Evolutionary conservation across 2,888 invertebrate species (phyloP).

Genomic region (Mimumesa dahlbomi): DNA sequence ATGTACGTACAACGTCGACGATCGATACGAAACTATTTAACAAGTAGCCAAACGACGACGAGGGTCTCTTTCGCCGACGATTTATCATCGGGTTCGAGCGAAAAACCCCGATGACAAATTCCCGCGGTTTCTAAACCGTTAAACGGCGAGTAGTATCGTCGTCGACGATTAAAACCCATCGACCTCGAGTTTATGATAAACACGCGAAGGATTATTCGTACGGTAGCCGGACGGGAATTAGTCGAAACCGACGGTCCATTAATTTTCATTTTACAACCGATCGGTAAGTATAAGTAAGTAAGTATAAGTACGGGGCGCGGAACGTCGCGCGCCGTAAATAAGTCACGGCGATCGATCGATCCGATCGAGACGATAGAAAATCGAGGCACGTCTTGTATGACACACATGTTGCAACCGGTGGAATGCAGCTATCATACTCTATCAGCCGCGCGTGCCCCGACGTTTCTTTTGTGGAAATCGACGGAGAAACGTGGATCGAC

Average conservation of each 20-base stretch:
- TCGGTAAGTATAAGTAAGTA: too few relatives aligned
- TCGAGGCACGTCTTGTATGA: conserved; percentile 79
- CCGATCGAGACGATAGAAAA: conserved; percentile 70
- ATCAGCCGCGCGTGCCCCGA: conserved; percentile 55
- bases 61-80: conserved; percentile 50
- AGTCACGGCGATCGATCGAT: conserved; percentile 61
- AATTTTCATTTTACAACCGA: conserved; percentile 43
- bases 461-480: conserved; percentile 63
- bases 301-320: too few relatives aligned
- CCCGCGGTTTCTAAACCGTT: conserved; percentile 4
- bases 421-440: conserved; percentile 73
- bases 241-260: conserved; percentile 24
- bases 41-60: conserved; percentile 16
- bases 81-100: conserved; percentile 48
- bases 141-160: conserved; percentile 33
- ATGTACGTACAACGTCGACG: too few relatives aligned
- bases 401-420: conserved; percentile 78
- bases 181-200: not conserved
- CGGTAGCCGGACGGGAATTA: conserved; percentile 8
- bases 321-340: conserved; percentile 65
- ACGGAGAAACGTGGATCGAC: conserved; percentile 35
- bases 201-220: too few relatives aligned
- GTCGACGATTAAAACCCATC: conserved; percentile 14
- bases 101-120: conserved; percentile 42
- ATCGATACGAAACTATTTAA: conserved; percentile 51